These are phyloP conservation scores for Seriola dumerili DNA, from an alignment of 2,113 vertebrate species.

Conservation along the genomic window DNA sequence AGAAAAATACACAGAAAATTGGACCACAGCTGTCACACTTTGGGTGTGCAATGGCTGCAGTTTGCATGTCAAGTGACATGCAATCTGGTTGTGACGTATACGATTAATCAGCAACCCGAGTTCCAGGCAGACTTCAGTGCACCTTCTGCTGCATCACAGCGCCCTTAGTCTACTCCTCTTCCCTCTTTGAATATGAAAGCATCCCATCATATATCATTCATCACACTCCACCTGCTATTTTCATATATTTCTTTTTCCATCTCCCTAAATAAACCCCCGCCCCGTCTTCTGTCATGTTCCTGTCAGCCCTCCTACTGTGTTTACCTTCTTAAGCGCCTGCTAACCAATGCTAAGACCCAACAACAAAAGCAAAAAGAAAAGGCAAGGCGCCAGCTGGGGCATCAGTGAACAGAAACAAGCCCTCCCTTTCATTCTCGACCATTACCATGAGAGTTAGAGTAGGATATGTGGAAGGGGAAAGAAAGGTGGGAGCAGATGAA, in stretches of 20 bases:
- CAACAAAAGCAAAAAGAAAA: slow-evolving; percentile 49
- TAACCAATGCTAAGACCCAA: slow-evolving; percentile 36
- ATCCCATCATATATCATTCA: slow-evolving; percentile 58
- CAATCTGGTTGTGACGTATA: not conserved
- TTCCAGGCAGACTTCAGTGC: not conserved
- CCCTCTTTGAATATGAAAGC: slow-evolving; percentile 34
- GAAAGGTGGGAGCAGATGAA: not conserved
- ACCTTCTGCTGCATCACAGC: slow-evolving; percentile 4
- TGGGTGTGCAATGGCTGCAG: not conserved
- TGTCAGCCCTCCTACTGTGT: slow-evolving; percentile 33
- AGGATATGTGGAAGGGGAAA: slow-evolving; percentile 1
- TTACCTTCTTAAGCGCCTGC: slow-evolving; percentile 48
- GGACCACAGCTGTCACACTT: slow-evolving; percentile 1
- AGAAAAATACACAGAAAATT: not conserved
- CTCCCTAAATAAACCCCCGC: slow-evolving; percentile 27
- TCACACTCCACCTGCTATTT: slow-evolving; percentile 27
- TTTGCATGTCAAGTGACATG: not conserved
- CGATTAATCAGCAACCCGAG: slow-evolving; percentile 3
- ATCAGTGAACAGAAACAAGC: slow-evolving; percentile 47
- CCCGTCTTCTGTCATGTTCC: slow-evolving; percentile 28
- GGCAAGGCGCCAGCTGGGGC: slow-evolving; percentile 30
- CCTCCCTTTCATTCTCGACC: slow-evolving; percentile 52
- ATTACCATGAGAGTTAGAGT: slow-evolving; percentile 40
- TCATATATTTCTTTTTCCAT: slow-evolving; percentile 25
- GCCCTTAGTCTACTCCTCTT: not conserved